Conservation (phyloP, 2,888 invertebrate species). For the Spodoptera picta region DNA sequence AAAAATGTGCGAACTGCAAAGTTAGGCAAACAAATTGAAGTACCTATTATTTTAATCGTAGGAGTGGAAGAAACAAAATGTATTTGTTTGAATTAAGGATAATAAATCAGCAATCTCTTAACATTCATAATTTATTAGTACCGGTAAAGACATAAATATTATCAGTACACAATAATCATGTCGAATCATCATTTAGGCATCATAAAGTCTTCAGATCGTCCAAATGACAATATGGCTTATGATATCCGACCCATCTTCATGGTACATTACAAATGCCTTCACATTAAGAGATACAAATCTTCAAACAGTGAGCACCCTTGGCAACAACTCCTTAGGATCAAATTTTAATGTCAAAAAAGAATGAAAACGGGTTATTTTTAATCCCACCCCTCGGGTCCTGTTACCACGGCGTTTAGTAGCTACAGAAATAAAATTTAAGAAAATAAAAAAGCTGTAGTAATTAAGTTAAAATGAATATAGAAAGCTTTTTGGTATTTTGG, state of each 20-base stretch:
- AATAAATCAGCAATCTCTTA: too few species aligned
- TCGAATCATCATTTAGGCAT: too few species aligned
- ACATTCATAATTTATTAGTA: too few species aligned
- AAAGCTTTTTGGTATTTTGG: conserved; percentile 17
- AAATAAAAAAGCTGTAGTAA: conserved; percentile 46
- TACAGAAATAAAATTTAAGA: conserved; percentile 56
- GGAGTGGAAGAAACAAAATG: too few species aligned
- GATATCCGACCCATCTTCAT: conserved; percentile 43
- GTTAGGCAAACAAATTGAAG: too few species aligned
- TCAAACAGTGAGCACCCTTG: conserved; percentile 30
- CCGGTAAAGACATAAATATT: too few species aligned
- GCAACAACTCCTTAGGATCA: conserved; percentile 59
- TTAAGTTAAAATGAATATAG: conserved; percentile 36
- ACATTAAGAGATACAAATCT: conserved; percentile 55
- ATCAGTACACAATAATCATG: too few species aligned
- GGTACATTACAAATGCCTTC: conserved; percentile 31
- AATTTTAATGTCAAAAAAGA: conserved; percentile 58
- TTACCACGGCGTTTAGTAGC: conserved; percentile 37
- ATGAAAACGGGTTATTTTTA: conserved; percentile 69
- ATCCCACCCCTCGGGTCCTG: conserved; percentile 65
- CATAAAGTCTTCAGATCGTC: conserved; percentile 12
- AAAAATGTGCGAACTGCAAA: too few species aligned
- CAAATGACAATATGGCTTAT: conserved; percentile 10
- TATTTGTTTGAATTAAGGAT: too few species aligned
- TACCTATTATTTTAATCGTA: too few species aligned